Percentiles rank a stretch among this genome's conserved stretches.
phyloP scores from a whole-genome alignment of 1,140 invertebrate genomes.

The Subanguina moxae region DNA sequence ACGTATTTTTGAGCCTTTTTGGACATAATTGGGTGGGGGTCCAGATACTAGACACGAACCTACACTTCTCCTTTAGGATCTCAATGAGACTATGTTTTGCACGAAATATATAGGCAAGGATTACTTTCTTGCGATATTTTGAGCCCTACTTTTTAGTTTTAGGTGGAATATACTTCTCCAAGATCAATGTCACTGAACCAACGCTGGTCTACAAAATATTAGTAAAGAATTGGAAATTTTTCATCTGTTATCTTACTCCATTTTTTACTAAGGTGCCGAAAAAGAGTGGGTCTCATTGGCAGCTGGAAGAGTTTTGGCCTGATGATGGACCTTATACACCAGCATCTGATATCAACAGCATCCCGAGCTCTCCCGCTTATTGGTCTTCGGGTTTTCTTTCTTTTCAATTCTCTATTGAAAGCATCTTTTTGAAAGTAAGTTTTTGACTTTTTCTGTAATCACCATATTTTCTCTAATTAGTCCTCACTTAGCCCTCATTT shows the following conservation, averaged over 20 bases:
- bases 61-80: neutral
- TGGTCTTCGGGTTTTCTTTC: conserved; percentile 44
- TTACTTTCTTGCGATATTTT: neutral
- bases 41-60: too few species aligned
- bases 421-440: conserved; percentile 32
- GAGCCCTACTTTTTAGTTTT: conserved; percentile 7
- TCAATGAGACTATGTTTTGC: conserved; percentile 6
- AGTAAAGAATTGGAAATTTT: too few species aligned
- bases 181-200: conserved; percentile 1
- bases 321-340: conserved; percentile 40
- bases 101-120: neutral
- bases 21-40: too few species aligned
- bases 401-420: conserved; percentile 46
- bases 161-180: conserved; percentile 39
- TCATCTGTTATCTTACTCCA: too few species aligned
- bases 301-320: conserved; percentile 36
- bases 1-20: too few species aligned
- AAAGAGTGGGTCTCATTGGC: conserved; percentile 23
- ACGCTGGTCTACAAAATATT: conserved; percentile 24
- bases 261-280: conserved; percentile 30
- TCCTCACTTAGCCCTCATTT: too few species aligned
- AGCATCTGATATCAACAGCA: conserved; percentile 25
- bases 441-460: neutral
- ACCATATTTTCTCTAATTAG: too few species aligned
- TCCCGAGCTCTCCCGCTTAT: conserved; percentile 33